Conservation (phyloP, 2,113 vertebrate genomes). For the Nycticorax nycticorax region DNA sequence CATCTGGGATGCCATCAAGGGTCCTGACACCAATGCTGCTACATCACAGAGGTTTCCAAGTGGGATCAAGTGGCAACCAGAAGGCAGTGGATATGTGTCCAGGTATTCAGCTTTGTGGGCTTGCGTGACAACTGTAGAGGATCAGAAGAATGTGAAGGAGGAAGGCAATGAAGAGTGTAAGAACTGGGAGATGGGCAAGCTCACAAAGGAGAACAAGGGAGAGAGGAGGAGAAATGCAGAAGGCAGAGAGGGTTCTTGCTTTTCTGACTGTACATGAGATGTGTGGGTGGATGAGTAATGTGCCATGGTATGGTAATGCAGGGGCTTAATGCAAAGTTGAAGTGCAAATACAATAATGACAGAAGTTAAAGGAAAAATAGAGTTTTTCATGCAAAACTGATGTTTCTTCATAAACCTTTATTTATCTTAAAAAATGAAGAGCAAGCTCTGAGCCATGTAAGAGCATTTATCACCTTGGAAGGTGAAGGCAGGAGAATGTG, state of each 20-base stretch:
- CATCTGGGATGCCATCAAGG: neutral
- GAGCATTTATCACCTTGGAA: slow-evolving; percentile 15
- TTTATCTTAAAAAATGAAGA: slow-evolving; percentile 41
- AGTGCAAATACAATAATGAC: neutral
- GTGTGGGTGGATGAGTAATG: slow-evolving; percentile 29
- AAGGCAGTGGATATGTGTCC: neutral
- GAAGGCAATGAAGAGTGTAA: neutral
- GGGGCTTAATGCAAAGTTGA: neutral
- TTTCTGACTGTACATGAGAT: neutral
- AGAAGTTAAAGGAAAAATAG: slow-evolving; percentile 3
- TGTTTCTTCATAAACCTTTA: slow-evolving; percentile 38
- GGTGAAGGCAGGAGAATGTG: neutral
- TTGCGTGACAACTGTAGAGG: neutral
- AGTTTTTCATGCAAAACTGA: slow-evolving; percentile 20
- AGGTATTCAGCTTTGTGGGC: neutral
- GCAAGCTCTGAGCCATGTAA: slow-evolving; percentile 1
- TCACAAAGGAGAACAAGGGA: neutral
- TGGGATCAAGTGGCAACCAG: neutral
- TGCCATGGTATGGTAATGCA: neutral
- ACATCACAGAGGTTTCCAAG: neutral
- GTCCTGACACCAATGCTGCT: neutral
- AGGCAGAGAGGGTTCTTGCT: neutral
- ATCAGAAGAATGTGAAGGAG: neutral
- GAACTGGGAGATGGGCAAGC: neutral
- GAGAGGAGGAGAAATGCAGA: neutral